A percentile compares a stretch with the other conserved stretches of the same genome.
Evolutionary conservation across 2,888 invertebrate species (phyloP).

Genomic region (Lepidocyrtinus sp.): DNA sequence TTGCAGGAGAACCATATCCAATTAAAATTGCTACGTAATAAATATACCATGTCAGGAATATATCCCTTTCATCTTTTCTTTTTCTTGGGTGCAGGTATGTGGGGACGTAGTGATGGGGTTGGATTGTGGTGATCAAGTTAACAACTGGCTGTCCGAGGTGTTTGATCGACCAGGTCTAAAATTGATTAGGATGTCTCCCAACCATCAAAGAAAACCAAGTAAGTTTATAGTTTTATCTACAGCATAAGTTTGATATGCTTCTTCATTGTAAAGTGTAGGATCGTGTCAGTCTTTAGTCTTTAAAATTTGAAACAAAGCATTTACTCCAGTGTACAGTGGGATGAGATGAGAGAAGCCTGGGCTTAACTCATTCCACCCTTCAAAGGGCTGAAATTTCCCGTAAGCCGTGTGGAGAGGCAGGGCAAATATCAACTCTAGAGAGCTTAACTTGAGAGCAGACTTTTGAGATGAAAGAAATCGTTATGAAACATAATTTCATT

Average conservation of each 20-base stretch:
- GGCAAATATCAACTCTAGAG: too few relatives aligned
- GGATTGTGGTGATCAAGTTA: slow-evolving; percentile 88
- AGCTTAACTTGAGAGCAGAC: too few relatives aligned
- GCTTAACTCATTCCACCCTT: not conserved
- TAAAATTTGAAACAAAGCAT: not conserved
- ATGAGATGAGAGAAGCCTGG: too few relatives aligned
- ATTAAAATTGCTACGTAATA: too few relatives aligned
- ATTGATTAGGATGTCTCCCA: slow-evolving; percentile 66
- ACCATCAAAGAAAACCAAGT: slow-evolving; percentile 67
- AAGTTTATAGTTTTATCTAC: too few relatives aligned
- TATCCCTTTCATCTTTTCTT: slow-evolving; percentile 22
- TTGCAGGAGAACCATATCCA: too few relatives aligned
- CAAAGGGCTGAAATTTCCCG: not conserved
- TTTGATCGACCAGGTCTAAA: slow-evolving; percentile 78
- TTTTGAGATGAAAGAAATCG: not conserved
- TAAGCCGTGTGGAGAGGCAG: too few relatives aligned
- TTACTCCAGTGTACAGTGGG: too few relatives aligned
- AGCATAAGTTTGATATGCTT: too few relatives aligned
- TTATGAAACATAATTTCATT: too few relatives aligned
- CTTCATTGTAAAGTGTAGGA: not conserved
- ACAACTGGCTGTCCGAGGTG: slow-evolving; percentile 85
- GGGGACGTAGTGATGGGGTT: slow-evolving; percentile 83
- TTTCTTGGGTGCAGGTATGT: slow-evolving; percentile 79
- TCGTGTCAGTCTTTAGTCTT: not conserved
- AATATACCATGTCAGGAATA: too few relatives aligned